Conservation (phyloP, 2,888 invertebrate species). For the Drosophila hamatofila region DNA sequence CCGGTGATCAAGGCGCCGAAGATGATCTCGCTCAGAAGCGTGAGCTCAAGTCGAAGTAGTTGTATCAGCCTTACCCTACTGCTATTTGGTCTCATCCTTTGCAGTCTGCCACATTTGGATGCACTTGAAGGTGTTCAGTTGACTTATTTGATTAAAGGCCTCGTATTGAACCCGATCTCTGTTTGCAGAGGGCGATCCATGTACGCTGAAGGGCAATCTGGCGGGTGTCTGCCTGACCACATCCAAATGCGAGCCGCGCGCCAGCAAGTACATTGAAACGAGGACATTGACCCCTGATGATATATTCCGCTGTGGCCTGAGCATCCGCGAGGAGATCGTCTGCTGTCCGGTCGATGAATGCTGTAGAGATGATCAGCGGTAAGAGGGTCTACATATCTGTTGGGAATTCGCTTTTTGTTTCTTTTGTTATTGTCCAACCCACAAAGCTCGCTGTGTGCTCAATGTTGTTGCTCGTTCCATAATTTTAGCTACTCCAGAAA, state of each 20-base stretch:
- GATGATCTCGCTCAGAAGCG: conserved; percentile 14
- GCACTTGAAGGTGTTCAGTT: conserved; percentile 39
- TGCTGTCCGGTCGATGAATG: conserved; percentile 74
- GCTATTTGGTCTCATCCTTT: conserved; percentile 19
- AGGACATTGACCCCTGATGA: conserved; percentile 47
- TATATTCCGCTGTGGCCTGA: conserved; percentile 73
- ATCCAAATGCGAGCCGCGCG: conserved; percentile 57
- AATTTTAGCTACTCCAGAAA: conserved; percentile 26
- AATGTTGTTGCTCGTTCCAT: conserved; percentile 43
- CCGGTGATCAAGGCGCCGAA: conserved; percentile 20
- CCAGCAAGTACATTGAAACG: conserved; percentile 51
- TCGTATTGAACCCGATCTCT: neutral
- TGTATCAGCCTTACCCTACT: neutral
- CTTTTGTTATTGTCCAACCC: conserved; percentile 27
- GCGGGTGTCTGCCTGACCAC: conserved; percentile 67
- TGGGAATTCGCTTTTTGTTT: neutral
- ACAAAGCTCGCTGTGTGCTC: conserved; percentile 27
- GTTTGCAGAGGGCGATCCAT: conserved; percentile 58
- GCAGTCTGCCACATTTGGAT: conserved; percentile 11
- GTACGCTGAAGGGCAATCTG: conserved; percentile 36
- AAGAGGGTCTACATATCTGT: conserved; percentile 13
- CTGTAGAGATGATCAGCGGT: conserved; percentile 42
- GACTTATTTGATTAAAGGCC: too few species aligned
- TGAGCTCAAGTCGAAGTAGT: neutral
- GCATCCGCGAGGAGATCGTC: conserved; percentile 67